Evolutionary conservation across 2,888 invertebrate genomes (phyloP), one percentile per base, ranked within the genome.

Genomic region (Stenodema calcarata): DNA sequence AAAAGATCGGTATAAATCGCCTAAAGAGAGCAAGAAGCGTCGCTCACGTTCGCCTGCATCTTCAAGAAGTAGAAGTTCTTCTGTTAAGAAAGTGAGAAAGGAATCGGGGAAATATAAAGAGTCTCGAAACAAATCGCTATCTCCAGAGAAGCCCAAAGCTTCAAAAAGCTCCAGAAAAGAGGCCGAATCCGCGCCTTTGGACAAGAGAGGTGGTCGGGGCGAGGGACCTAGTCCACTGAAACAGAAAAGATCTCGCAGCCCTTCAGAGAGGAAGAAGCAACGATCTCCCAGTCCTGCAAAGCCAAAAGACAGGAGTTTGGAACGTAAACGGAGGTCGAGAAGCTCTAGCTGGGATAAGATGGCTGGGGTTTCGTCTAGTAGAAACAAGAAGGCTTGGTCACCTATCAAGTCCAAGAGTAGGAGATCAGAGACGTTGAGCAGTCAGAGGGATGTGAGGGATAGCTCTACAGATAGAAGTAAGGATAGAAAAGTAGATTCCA

Each of bases 11-110:
- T 75, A 82, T 35, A 87, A 87, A 23, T 82, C 86, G 14, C 86
- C 84, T 76, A 88, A 79, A 76, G 47, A 47, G 12, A 76, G 50
- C 23, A 86, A 70, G 41, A 78, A 79, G 44, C 78, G 73, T 14
- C 78, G 73, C 4, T 81, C 86, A 1, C 44, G 28, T 16, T 44
- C 88, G 75, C 73, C 76, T 44, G 42, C 47, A n/a, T 27, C 84
- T 11, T 73, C 84, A 28, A 75, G 88, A 70, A 88, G 87, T 84
- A 70, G 86, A 18, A 88, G 88, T 81, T 87, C 87, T 16, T 85
- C 88, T 3, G 69, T 87, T 91, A 89, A 90, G 90, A 88, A 91
- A 91, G 87, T 90, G 89, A 27, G 90, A 83, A 87, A 87, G 81
- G 87, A 87, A 11, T 73, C 84, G 14, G 23, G n/a, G 80, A 87